Percentiles rank a stretch among this genome's conserved stretches.
Evolutionary conservation across 2,797 vertebrate genomes (phyloP).

Genomic region (Chlorospingus semifuscus): DNA sequence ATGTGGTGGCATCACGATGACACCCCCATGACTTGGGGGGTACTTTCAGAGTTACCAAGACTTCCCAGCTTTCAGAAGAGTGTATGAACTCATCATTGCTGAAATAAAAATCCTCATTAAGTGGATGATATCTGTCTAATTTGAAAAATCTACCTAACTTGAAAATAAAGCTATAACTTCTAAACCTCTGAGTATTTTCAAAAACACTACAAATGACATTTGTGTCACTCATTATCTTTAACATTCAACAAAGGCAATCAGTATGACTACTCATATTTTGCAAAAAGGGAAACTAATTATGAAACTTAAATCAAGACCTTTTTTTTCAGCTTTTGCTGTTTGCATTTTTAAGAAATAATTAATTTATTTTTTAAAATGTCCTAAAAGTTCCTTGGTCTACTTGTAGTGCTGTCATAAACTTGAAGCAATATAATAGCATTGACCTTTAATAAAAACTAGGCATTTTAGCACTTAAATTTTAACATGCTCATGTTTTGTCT

Average conservation of each 20-base stretch:
- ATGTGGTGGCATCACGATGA: background rate
- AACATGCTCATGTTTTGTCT: background rate
- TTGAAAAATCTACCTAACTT: background rate
- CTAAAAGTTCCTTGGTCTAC: background rate
- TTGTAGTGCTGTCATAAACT: background rate
- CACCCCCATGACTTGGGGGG: background rate
- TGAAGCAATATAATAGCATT: background rate
- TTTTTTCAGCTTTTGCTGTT: background rate
- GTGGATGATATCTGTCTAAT: background rate
- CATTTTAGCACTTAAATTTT: background rate
- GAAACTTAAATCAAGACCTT: background rate
- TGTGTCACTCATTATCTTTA: background rate
- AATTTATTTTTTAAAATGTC: background rate
- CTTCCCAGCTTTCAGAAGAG: background rate
- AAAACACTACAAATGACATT: background rate
- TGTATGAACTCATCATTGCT: background rate
- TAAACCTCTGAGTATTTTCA: background rate
- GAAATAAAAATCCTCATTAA: background rate
- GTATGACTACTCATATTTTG: background rate
- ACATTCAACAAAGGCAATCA: background rate
- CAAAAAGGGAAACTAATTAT: background rate
- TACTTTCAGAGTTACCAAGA: background rate
- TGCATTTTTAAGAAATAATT: background rate
- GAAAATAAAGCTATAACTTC: background rate
- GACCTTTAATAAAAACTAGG: background rate